Base-by-base conservation (phyloP, 2,888 invertebrate species). In the Eucera pruinosa region DNA sequence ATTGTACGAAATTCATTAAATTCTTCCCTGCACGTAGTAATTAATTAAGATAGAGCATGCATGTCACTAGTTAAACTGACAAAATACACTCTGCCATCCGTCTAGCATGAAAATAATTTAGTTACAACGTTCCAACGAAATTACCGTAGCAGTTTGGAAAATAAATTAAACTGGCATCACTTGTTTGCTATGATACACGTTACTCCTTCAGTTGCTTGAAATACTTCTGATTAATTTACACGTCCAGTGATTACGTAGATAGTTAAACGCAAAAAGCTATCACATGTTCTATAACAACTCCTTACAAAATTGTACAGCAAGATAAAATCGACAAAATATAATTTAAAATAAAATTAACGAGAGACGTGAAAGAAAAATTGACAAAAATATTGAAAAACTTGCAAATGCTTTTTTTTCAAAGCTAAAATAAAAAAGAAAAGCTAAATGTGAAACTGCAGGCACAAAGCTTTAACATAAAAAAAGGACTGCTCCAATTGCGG, bases 1-100 rank as follows among this genome's bases (percentile, higher is more conserved):
- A 71, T 66, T 79, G 79, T 68, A 68, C 58, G 55, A 79, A 79
- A 78, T 79, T 79, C 79, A 79, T 79, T 79, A 79, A 64, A 54
- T 54, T 55, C 60, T 78, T 71, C 39, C 55, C 45, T 5, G 25
- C 67, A 67, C 67, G 71, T 64, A 48, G 79, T 68, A 78, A 78
- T 79, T 79, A 79, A 79, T 79, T 79, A 73, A 79, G 78, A 79
- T 62, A 52, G 36, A n/a, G 48, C 60, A 61, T 47, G 48, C 45
- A 43, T 58, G 52, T 48, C 60, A 45, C 47, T 54, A 39, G 69
- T n/a, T 27, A 41, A 62, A 70, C 67, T 48, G 62, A 64, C 78
- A 78, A 72, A 55, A 78, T 67, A n/a, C 60, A 67, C 23, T 43
- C 52, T 30, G 47, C 50, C 30, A 45, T n/a, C 13, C 58, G 23